Evolutionary conservation across 1,140 invertebrate species (phyloP), one percentile per base, ranked within the genome.

Genomic region (Neodiprion lecontei): DNA sequence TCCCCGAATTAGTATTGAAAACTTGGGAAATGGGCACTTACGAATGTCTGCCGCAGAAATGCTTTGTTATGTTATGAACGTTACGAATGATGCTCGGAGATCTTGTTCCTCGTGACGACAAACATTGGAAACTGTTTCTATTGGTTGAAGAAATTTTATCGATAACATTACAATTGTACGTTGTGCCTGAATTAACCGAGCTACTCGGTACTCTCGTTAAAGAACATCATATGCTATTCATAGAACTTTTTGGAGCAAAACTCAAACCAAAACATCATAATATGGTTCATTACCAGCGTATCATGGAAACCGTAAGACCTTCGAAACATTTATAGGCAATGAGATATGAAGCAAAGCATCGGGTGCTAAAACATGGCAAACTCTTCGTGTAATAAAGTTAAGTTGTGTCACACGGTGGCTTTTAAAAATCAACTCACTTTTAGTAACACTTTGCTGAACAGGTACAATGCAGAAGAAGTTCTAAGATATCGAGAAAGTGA

Each of bases 351-450:
- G 72, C 53, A 11, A 75, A 71, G n/a, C 76, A 79, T 61, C 72
- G 69, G 67, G 48, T 71, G 50, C 76, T 77, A 28, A 83, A 80
- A 78, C 73, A 67, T 66, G 47, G 76, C 78, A 12, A 70, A 17
- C 17, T 3, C 49, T 70, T 70, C 48, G 65, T 28, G 14, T 23
- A 78, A 78, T 74, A 50, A 73, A 17, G 74, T 74, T 10, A 79
- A 81, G 72, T 69, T 80, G 47, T 73, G 75, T 73, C 77, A 79
- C 50, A 77, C 77, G 28, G 21, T 83, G 28, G 79, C 80, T 3
- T 74, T 70, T 47, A 83, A 77, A 76, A 70, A 80, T 76, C 80
- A 83, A 73, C 66, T 81, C 10, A 28, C 69, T 72, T 73, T 78
- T 28, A 70, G 69, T 70, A 75, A 80, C 50, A 48, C 74, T 68